These are phyloP conservation scores for Phoebastria nigripes DNA, from an alignment of 2,797 vertebrate genomes.

Conservation along the genomic window DNA sequence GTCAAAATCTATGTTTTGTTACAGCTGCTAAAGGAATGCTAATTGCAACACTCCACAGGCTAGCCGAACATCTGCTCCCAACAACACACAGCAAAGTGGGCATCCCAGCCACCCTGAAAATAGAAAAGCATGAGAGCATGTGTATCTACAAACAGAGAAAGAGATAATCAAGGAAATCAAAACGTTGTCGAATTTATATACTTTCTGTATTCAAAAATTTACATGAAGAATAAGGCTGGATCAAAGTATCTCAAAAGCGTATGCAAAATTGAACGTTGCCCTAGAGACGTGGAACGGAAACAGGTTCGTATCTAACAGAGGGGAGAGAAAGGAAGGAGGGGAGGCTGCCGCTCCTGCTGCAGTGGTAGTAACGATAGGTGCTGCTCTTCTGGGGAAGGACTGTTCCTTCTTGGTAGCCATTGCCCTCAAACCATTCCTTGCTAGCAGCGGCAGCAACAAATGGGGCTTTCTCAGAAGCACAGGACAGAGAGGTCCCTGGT, in stretches of 20 bases:
- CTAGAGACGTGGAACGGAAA: not conserved
- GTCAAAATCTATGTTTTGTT: not conserved
- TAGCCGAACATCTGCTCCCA: not conserved
- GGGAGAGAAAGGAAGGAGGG: too few relatives aligned
- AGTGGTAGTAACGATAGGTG: accelerated
- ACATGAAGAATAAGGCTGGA: not conserved
- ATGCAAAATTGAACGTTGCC: not conserved
- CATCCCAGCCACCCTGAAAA: not conserved
- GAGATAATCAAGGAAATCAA: not conserved
- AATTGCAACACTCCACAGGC: not conserved
- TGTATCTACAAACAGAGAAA: not conserved
- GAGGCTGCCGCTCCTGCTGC: not conserved
- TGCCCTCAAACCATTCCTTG: not conserved
- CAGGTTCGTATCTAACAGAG: not conserved
- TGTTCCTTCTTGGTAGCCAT: not conserved
- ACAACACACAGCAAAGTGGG: not conserved
- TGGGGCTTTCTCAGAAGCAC: accelerated
- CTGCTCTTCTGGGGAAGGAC: not conserved
- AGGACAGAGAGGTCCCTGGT: not conserved
- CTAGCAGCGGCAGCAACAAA: not conserved
- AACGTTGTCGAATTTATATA: accelerated
- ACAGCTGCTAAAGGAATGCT: not conserved
- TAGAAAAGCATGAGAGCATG: not conserved
- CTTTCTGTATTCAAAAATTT: not conserved
- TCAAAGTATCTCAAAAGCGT: not conserved